Conservation (phyloP, 2,797 vertebrate genomes). For the Acanthopagrus latus region DNA sequence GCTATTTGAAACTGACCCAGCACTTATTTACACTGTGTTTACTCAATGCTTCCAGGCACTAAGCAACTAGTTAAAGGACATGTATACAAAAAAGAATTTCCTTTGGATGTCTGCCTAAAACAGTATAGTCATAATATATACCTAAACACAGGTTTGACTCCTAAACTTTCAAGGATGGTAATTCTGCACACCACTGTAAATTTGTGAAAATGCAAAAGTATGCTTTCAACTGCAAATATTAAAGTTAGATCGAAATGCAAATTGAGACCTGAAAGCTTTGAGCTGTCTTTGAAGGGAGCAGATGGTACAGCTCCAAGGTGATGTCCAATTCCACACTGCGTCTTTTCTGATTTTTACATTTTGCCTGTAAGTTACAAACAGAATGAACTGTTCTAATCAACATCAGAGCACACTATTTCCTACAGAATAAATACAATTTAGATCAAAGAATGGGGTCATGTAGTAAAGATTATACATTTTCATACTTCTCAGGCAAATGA, state of each 20-base stretch:
- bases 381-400: constrained; percentile 1
- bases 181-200: constrained; percentile 1
- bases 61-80: constrained; percentile 65
- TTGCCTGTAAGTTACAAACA: constrained; percentile 21
- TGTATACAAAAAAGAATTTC: constrained; percentile 57
- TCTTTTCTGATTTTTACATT: constrained; percentile 30
- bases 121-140: constrained; percentile 40
- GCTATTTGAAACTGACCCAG: constrained; percentile 61
- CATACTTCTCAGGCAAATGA: too few species aligned
- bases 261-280: constrained; percentile 37
- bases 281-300: constrained; percentile 21
- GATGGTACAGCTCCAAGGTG: constrained; percentile 27
- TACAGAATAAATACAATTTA: not conserved
- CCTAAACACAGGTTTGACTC: constrained; percentile 48
- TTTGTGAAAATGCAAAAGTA: constrained; percentile 19
- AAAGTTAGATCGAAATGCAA: constrained; percentile 44
- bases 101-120: constrained; percentile 55
- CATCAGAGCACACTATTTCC: not conserved
- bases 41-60: constrained; percentile 52
- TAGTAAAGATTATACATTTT: not conserved
- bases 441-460: not conserved
- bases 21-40: constrained; percentile 51
- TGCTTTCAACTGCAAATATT: constrained; percentile 37
- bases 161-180: constrained; percentile 19
- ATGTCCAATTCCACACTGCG: constrained; percentile 13